phyloP scores from a whole-genome alignment of 2,113 vertebrate genomes.

The Mastomys coucha region DNA sequence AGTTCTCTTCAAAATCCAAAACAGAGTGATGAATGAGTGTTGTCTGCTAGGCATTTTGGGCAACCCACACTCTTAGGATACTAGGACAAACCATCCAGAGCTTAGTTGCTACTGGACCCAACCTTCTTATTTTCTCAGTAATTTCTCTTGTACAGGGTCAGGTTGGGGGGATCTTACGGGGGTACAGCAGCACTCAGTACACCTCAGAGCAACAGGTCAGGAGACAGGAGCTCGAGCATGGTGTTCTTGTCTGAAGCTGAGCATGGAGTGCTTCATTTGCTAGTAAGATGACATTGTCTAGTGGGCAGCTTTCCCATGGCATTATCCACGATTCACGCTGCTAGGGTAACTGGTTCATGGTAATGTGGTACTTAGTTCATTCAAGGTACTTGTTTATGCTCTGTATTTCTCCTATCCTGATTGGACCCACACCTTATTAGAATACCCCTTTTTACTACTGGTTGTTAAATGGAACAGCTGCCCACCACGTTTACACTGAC shows the following conservation, averaged over 20 bases:
- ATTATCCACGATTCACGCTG: too few species aligned
- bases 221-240: not conserved
- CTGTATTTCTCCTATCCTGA: not conserved
- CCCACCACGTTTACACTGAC: not conserved
- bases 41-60: not conserved
- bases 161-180: too few species aligned
- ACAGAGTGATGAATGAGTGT: not conserved
- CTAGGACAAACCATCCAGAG: not conserved
- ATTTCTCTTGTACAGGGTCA: not conserved
- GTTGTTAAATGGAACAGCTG: not conserved
- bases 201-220: not conserved
- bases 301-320: too few species aligned
- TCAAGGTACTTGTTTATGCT: not conserved
- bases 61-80: not conserved
- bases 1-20: not conserved
- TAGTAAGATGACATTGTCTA: too few species aligned
- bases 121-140: not conserved
- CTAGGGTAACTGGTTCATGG: not conserved
- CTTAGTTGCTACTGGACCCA: not conserved
- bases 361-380: not conserved
- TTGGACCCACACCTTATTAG: not conserved
- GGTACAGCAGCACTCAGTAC: not conserved
- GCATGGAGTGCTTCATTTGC: not conserved
- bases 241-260: not conserved
- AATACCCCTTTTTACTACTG: not conserved